Evolutionary conservation across 2,113 vertebrate genomes (phyloP).

Genomic region (Myanophis thanlyinensis): DNA sequence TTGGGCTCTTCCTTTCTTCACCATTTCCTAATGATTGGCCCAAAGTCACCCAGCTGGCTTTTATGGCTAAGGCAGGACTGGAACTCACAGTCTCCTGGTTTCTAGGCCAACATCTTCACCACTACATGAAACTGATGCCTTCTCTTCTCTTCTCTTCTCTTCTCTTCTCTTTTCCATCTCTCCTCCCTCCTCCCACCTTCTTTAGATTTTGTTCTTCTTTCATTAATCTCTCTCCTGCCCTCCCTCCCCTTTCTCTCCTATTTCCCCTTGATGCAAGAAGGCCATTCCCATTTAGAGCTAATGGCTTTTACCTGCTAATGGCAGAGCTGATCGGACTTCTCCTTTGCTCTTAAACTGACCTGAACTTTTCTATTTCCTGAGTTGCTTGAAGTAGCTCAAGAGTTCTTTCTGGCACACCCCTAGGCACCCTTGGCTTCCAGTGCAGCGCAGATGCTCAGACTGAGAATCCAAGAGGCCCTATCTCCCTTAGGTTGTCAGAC

Average conservation of each 20-base stretch:
- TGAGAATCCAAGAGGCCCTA: background rate
- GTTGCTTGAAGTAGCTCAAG: constrained; percentile 41
- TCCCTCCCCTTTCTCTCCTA: background rate
- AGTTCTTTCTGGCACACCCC: constrained; percentile 33
- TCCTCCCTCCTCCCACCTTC: background rate
- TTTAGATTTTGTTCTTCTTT: background rate
- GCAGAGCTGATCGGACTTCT: constrained; percentile 29
- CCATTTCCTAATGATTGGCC: background rate
- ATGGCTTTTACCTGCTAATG: constrained; percentile 56
- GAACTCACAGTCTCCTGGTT: background rate
- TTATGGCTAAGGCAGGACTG: background rate
- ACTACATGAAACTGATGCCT: background rate
- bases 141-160: background rate
- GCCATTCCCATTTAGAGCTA: constrained; percentile 21
- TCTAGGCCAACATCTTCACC: background rate
- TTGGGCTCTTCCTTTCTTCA: background rate
- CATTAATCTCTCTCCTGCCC: background rate
- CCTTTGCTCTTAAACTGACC: constrained; percentile 44
- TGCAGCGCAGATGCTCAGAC: background rate
- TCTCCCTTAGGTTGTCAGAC: background rate
- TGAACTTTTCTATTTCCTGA: constrained; percentile 50
- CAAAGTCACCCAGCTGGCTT: background rate
- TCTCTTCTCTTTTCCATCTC: background rate
- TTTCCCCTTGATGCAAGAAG: background rate
- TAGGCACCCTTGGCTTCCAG: background rate